These are phyloP conservation scores for Paramisgurnus dabryanus DNA, from an alignment of 2,113 vertebrate species.

Conservation along the genomic window DNA sequence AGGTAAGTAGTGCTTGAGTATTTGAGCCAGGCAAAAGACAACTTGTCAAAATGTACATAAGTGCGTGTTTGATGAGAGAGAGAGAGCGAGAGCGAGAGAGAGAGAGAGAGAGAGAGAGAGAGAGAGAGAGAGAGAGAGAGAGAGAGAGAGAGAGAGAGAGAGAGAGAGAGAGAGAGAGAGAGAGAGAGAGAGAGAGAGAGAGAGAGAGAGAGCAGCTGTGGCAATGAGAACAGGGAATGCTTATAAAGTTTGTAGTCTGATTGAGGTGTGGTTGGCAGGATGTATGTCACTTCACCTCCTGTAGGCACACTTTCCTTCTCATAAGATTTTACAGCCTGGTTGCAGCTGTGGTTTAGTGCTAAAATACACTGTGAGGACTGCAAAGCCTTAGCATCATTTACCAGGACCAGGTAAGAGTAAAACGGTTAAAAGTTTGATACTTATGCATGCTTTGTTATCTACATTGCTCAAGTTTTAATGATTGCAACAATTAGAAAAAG, in stretches of 20 bases:
- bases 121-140: neutral
- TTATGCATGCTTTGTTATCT: neutral
- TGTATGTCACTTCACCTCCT: constrained; percentile 37
- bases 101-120: neutral
- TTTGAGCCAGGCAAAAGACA: too few species aligned
- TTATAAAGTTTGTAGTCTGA: constrained; percentile 15
- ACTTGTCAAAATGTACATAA: too few species aligned
- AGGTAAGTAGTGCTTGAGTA: too few species aligned
- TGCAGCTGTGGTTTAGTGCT: constrained; percentile 20
- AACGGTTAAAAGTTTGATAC: neutral
- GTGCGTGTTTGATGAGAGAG: too few species aligned
- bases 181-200: neutral
- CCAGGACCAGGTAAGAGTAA: neutral
- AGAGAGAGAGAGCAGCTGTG: neutral
- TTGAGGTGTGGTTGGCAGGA: constrained; percentile 49
- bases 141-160: neutral
- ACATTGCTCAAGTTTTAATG: too few species aligned
- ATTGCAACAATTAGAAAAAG: too few species aligned
- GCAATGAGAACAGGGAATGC: constrained; percentile 9
- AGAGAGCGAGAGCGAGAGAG: neutral
- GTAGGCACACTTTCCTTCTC: constrained; percentile 12
- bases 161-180: neutral
- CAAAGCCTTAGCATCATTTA: neutral
- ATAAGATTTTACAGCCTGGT: neutral
- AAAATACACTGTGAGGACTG: neutral